These are phyloP conservation scores for Leptopilina syphax DNA, from an alignment of 2,888 invertebrate species.

Conservation along the genomic window DNA sequence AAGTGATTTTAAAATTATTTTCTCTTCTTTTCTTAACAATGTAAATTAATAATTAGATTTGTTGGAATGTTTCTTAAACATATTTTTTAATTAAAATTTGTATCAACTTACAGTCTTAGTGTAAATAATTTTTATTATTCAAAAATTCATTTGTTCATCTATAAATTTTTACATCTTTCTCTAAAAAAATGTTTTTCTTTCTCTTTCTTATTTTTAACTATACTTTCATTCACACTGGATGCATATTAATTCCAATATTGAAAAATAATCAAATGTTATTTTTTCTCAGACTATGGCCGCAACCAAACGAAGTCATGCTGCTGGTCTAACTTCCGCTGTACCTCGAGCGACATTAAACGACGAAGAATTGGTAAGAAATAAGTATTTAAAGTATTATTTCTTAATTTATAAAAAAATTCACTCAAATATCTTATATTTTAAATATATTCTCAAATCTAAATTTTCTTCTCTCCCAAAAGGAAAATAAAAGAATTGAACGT, in stretches of 20 bases:
- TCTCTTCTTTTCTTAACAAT: no score
- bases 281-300: constrained; percentile 97
- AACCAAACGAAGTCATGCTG: constrained; percentile 90
- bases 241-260: constrained; percentile 43
- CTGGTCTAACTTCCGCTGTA: constrained; percentile 97
- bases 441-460: no score
- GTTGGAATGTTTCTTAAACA: no score
- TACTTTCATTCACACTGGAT: constrained; percentile 21
- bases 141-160: background rate
- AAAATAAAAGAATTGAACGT: background rate
- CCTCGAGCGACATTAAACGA: constrained; percentile 98
- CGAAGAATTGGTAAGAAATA: constrained; percentile 95
- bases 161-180: constrained; percentile 24
- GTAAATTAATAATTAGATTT: no score
- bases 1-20: no score
- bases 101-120: no score
- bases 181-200: constrained; percentile 29
- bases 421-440: no score
- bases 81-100: no score
- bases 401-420: background rate
- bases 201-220: constrained; percentile 18
- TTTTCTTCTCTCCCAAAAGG: background rate
- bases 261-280: constrained; percentile 64
- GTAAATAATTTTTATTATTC: background rate
- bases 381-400: constrained; percentile 41